Conservation (phyloP, 2,888 invertebrate genomes). For the Metallyticus violacea region DNA sequence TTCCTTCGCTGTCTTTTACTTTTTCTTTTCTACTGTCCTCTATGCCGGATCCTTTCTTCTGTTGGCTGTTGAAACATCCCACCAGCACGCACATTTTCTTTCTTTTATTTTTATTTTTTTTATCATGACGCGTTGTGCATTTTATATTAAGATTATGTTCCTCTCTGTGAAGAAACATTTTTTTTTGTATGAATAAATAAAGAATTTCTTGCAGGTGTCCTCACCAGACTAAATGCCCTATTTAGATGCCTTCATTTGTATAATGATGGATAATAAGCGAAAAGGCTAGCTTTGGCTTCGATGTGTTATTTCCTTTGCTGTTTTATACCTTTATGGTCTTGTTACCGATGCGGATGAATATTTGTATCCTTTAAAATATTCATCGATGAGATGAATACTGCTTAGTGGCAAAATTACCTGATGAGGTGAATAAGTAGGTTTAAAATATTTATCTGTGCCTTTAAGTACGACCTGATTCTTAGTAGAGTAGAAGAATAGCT, state of each 20-base stretch:
- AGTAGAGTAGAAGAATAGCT: neutral
- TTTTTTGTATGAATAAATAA: neutral
- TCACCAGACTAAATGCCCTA: neutral
- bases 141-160: constrained; percentile 5
- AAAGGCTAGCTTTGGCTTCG: no score
- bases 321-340: neutral
- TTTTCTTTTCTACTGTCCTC: neutral
- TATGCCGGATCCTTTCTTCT: no score
- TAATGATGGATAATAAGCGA: neutral
- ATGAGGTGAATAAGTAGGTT: neutral
- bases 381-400: neutral
- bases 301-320: neutral
- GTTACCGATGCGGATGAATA: neutral
- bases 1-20: neutral
- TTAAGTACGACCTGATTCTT: neutral
- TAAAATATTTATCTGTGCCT: neutral
- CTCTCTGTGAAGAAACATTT: neutral
- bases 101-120: neutral
- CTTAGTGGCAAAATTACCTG: neutral
- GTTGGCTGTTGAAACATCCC: neutral
- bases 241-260: neutral
- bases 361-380: neutral
- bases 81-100: neutral
- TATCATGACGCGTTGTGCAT: constrained; percentile 17
- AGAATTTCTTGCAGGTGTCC: neutral